These are phyloP conservation scores for Agrotis clavis DNA, from an alignment of 2,888 invertebrate species.

Conservation along the genomic window DNA sequence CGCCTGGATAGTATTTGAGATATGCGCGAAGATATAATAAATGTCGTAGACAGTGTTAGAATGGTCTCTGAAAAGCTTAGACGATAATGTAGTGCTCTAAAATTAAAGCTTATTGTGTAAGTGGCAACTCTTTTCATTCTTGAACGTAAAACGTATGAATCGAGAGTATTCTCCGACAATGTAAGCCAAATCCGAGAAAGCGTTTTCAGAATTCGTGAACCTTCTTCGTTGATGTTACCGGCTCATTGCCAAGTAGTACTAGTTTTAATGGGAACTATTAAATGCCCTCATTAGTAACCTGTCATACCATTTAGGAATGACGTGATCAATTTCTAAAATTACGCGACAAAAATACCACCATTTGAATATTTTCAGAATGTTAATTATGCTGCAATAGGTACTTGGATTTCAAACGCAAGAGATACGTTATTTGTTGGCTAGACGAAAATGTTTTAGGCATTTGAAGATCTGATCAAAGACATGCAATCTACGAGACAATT, in stretches of 20 bases:
- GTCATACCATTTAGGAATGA: slow-evolving; percentile 16
- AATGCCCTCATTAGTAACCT: slow-evolving; percentile 49
- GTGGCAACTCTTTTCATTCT: slow-evolving; percentile 33
- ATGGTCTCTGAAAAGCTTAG: slow-evolving; percentile 30
- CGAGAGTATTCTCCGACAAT: slow-evolving; percentile 39
- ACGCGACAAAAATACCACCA: slow-evolving; percentile 10
- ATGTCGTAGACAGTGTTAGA: slow-evolving; percentile 48
- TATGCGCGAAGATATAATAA: slow-evolving; percentile 54
- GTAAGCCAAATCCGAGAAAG: slow-evolving; percentile 29
- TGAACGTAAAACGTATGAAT: slow-evolving; percentile 19
- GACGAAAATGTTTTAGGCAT: not conserved
- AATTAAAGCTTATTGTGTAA: slow-evolving; percentile 45
- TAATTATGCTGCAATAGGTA: slow-evolving; percentile 1
- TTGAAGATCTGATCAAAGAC: not conserved
- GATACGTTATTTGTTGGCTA: not conserved
- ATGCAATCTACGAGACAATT: not conserved
- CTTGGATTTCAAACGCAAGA: not conserved
- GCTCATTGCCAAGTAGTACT: slow-evolving; percentile 49
- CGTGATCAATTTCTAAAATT: slow-evolving; percentile 23
- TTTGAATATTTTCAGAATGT: slow-evolving; percentile 10
- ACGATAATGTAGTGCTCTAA: slow-evolving; percentile 43
- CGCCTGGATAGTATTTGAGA: slow-evolving; percentile 60
- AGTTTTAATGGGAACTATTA: slow-evolving; percentile 43
- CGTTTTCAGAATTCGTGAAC: slow-evolving; percentile 33
- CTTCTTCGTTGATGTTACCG: slow-evolving; percentile 28